Evolutionary conservation across 2,113 vertebrate species (phyloP), one percentile per base, ranked within the genome.

Genomic region (Dryoscopus gambensis): DNA sequence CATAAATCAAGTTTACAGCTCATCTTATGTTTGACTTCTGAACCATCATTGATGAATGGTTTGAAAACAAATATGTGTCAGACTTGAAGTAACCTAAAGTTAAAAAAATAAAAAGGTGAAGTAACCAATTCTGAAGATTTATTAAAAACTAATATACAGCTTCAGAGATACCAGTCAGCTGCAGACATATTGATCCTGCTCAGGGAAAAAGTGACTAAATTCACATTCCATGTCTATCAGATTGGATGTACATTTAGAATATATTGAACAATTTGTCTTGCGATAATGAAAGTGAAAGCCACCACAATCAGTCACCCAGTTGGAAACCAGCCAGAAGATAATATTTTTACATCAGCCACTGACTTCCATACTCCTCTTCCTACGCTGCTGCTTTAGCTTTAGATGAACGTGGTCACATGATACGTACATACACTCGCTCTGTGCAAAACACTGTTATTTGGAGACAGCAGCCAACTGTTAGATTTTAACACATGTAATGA

Each of bases 261-360:
- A 62, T 46, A 80, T 65, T 74, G 79, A 93, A 80, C 18, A 53
- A 77, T 92, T 88, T 84, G 64, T 92, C 76, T 90, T 59, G 75
- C 0, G 0, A 42, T 86, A 77, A 80, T 84, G 88, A 69, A 93
- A 73, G 44, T 17, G 71, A 74, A 39, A 93, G 68, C 40, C 67
- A 92, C 63, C 53, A 83, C 79, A 65, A 83, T 76, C 84, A 71
- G 39, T 91, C 92, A 93, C 25, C 10, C 78, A 49, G 4, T 22
- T 90, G 88, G 79, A 90, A 95, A 92, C n/a, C 37, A 63, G 46
- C 68, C 88, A 95, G 67, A 62, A 92, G 9, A 80, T n/a, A 90
- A 49, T 73, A 87, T 73, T 95, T 95, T 88, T 73, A 53, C 25
- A 83, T 65, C 59, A 80, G 28, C 31, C 63, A 79, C 63, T 84